Conservation (phyloP, 1,140 invertebrate genomes). For the Heliconius eleuchia region DNA sequence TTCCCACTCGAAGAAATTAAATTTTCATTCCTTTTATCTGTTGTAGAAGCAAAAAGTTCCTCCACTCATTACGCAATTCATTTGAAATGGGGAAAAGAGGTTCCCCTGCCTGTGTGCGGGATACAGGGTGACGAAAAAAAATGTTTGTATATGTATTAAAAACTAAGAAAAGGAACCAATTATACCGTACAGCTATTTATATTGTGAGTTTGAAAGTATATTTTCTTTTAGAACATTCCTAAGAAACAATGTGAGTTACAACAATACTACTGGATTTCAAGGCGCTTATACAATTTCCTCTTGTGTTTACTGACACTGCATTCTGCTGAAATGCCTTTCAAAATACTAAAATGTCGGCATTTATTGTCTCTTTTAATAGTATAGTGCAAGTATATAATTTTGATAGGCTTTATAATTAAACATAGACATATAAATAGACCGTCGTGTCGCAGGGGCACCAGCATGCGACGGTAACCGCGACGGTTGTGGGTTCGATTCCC, state of each 20-base stretch:
- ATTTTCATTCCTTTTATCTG: too few relatives aligned
- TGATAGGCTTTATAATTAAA: not conserved
- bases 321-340: not conserved
- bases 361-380: not conserved
- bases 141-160: not conserved
- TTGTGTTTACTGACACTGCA: slow-evolving; percentile 12
- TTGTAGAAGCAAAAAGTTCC: too few relatives aligned
- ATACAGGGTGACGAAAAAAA: too few relatives aligned
- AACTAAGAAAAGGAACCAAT: not conserved
- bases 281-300: slow-evolving; percentile 8
- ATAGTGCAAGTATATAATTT: not conserved
- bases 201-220: slow-evolving; percentile 5
- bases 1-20: too few relatives aligned
- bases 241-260: slow-evolving; percentile 4
- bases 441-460: too few relatives aligned
- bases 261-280: slow-evolving; percentile 10
- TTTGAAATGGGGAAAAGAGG: too few relatives aligned
- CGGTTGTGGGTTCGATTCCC: too few relatives aligned
- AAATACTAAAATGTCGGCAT: not conserved
- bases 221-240: not conserved
- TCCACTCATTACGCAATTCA: too few relatives aligned
- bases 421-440: too few relatives aligned
- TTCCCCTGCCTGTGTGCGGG: too few relatives aligned
- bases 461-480: too few relatives aligned
- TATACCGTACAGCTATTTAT: not conserved